Conservation (phyloP, 2,797 vertebrate genomes). For the Cuniculus paca region DNA sequence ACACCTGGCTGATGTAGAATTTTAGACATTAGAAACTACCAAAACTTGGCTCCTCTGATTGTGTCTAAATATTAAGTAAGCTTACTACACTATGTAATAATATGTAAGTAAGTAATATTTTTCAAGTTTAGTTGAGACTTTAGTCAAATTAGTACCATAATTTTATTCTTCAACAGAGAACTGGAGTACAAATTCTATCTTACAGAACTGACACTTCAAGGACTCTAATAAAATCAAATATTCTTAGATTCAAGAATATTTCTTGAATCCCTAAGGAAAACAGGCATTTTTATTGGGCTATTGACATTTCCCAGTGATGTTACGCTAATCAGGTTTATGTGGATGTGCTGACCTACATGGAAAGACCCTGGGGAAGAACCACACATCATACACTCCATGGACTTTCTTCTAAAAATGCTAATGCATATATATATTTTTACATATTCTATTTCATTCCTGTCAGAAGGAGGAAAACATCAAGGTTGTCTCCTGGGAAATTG, state of each 20-base stretch:
- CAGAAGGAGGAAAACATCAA: neutral
- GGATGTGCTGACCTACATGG: neutral
- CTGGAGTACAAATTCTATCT: neutral
- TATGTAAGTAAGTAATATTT: neutral
- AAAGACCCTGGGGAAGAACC: neutral
- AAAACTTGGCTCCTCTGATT: neutral
- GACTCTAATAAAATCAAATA: neutral
- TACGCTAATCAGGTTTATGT: neutral
- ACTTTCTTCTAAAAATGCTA: neutral
- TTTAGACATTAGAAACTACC: neutral
- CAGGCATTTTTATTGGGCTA: neutral
- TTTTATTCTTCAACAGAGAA: neutral
- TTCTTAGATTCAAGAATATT: constrained; percentile 36
- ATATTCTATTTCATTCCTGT: neutral
- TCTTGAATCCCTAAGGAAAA: constrained; percentile 2
- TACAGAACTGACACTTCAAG: neutral
- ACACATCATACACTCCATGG: neutral
- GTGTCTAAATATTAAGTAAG: neutral
- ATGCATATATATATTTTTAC: neutral
- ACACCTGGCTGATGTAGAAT: neutral
- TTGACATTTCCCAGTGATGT: neutral
- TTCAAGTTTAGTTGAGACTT: neutral
- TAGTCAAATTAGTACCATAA: neutral
- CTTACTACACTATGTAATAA: neutral
- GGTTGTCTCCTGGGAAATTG: neutral